phyloP scores from a whole-genome alignment of 2,797 vertebrate genomes.

The Chaetodon trifasciatus region DNA sequence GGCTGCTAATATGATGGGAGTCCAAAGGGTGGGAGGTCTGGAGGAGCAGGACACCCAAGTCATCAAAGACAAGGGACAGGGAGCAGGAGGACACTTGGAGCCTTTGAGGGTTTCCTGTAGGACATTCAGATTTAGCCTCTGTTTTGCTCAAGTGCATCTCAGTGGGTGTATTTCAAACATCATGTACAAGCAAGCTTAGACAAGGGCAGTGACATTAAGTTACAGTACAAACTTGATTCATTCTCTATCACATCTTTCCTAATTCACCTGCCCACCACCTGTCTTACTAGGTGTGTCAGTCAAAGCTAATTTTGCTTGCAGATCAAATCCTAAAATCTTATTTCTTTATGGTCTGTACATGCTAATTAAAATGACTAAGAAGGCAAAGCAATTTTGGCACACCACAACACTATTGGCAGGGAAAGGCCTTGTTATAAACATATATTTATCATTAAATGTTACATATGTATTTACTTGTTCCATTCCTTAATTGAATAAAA shows the following conservation, averaged over 20 bases:
- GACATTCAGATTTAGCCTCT: not conserved
- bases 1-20: conserved; percentile 64
- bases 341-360: not conserved
- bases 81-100: conserved; percentile 14
- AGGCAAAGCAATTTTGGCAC: not conserved
- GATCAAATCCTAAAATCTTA: not conserved
- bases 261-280: not conserved
- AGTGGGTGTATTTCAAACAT: conserved; percentile 7
- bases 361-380: not conserved
- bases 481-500: not conserved
- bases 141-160: not conserved
- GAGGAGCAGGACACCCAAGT: conserved; percentile 48
- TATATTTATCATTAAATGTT: not conserved
- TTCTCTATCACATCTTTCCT: not conserved
- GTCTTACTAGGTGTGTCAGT: not conserved
- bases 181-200: not conserved
- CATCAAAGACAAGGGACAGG: conserved; percentile 40
- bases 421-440: not conserved
- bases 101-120: conserved; percentile 1
- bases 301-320: not conserved
- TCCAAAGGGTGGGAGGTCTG: conserved; percentile 54
- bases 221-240: not conserved
- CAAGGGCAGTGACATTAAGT: too few species aligned
- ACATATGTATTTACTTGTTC: not conserved
- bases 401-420: not conserved